These are phyloP conservation scores for Manis pentadactyla DNA, from an alignment of 2,797 vertebrate species.

Conservation along the genomic window DNA sequence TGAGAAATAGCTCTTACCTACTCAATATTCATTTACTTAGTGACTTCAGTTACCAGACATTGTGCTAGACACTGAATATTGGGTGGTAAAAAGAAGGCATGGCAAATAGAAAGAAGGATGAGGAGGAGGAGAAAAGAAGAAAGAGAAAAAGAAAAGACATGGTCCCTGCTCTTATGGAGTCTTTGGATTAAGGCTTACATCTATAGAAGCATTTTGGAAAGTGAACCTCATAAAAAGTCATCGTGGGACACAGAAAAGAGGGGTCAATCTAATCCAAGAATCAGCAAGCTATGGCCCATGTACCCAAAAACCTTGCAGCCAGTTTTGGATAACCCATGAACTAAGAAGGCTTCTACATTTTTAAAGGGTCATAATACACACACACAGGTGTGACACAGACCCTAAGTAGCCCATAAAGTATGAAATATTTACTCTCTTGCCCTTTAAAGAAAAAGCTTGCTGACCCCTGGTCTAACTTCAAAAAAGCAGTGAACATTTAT, in stretches of 20 bases:
- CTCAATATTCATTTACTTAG: not conserved
- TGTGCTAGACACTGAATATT: not conserved
- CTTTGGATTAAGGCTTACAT: not conserved
- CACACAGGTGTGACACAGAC: not conserved
- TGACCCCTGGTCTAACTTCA: not conserved
- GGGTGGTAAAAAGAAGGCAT: not conserved
- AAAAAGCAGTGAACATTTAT: not conserved
- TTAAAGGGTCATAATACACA: not conserved
- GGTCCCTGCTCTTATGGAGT: not conserved
- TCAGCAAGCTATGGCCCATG: not conserved
- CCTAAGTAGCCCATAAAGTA: not conserved
- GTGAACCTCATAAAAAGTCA: not conserved
- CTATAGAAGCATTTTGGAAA: not conserved
- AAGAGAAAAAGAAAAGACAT: not conserved
- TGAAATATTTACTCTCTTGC: not conserved
- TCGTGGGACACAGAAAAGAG: not conserved
- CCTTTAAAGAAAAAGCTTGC: not conserved
- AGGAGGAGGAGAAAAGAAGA: not conserved
- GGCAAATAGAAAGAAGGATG: not conserved
- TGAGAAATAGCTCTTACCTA: not conserved
- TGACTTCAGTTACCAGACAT: not conserved
- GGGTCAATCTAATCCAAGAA: not conserved
- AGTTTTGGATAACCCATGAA: not conserved
- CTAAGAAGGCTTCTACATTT: not conserved
- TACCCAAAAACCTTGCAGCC: not conserved